Conservation (phyloP, 2,888 invertebrate genomes). For the Eudasyphora cyanicolor region DNA sequence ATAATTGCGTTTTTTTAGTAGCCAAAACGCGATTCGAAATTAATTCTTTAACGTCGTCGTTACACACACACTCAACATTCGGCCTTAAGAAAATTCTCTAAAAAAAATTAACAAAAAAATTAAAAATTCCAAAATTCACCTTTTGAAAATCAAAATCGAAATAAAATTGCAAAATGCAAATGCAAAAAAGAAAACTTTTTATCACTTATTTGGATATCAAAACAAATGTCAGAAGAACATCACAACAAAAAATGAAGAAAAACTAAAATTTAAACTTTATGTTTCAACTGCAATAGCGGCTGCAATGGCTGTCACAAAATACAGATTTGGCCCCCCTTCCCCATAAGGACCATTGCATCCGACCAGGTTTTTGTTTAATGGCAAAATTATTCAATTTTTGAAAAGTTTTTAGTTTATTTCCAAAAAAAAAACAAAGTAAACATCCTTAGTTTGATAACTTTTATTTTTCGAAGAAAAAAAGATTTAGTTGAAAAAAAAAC, state of each 20-base stretch:
- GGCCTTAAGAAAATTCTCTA: no score
- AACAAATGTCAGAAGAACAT: slow-evolving; percentile 45
- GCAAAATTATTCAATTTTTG: slow-evolving; percentile 66
- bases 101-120: slow-evolving; percentile 57
- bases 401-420: slow-evolving; percentile 65
- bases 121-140: slow-evolving; percentile 66
- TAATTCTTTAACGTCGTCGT: slow-evolving; percentile 54
- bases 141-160: slow-evolving; percentile 54
- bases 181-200: slow-evolving; percentile 69
- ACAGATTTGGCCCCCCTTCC: slow-evolving; percentile 3
- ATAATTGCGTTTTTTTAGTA: slow-evolving; percentile 79
- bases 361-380: slow-evolving; percentile 69
- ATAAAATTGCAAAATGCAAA: slow-evolving; percentile 49
- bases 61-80: no score
- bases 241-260: slow-evolving; percentile 41
- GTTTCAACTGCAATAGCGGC: slow-evolving; percentile 74
- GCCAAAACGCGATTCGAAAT: slow-evolving; percentile 75
- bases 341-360: slow-evolving; percentile 49
- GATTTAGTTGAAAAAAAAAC: slow-evolving; percentile 43
- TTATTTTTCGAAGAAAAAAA: slow-evolving; percentile 53
- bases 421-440: slow-evolving; percentile 62
- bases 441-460: slow-evolving; percentile 73
- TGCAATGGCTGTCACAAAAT: slow-evolving; percentile 65
- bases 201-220: slow-evolving; percentile 76
- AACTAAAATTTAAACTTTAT: slow-evolving; percentile 47